Evolutionary conservation across 2,113 vertebrate species (phyloP).

Genomic region (Xyliphius kryptos): DNA sequence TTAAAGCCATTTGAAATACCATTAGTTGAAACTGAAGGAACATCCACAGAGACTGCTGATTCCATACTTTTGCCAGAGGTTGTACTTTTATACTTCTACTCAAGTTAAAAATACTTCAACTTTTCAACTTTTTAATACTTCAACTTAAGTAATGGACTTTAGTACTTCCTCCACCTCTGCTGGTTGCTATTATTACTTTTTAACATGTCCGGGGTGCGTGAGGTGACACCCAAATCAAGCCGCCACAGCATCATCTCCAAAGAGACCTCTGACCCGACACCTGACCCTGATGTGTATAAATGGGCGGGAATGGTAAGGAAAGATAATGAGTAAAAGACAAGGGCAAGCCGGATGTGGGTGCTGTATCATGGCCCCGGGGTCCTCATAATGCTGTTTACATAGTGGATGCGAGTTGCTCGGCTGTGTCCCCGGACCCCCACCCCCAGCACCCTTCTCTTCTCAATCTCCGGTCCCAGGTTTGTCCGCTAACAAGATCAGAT

Average conservation of each 20-base stretch:
- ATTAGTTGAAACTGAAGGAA: no score
- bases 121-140: no score
- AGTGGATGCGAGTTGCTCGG: constrained; percentile 37
- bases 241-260: constrained; percentile 31
- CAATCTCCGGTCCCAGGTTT: constrained; percentile 41
- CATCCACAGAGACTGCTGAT: no score
- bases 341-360: constrained; percentile 21
- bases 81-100: no score
- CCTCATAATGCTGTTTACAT: constrained; percentile 24
- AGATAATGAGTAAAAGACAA: constrained; percentile 49
- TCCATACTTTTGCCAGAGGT: no score
- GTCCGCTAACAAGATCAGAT: constrained; percentile 46
- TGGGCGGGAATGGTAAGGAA: constrained; percentile 48
- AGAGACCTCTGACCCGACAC: constrained; percentile 45
- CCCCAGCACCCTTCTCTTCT: constrained; percentile 15
- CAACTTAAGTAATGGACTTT: no score
- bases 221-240: constrained; percentile 27
- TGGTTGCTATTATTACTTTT: no score
- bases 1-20: no score
- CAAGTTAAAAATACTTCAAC: no score
- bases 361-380: constrained; percentile 25
- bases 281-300: constrained; percentile 53
- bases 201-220: no score
- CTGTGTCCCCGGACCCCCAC: constrained; percentile 20
- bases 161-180: no score